phyloP scores from a whole-genome alignment of 2,113 vertebrate species.

The human region GRCh38 chr5:111725501-111726000 shows the following conservation, averaged over 20 bases:
- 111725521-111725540: not conserved
- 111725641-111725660: not conserved
- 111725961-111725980: not conserved
- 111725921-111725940: not conserved
- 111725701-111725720: not conserved
- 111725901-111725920: not conserved
- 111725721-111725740: not conserved
- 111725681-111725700: not conserved
- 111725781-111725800: not conserved
- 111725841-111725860: not conserved
- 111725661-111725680: not conserved
- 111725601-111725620: not conserved
- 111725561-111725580: not conserved
- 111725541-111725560: not conserved
- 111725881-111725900: not conserved
- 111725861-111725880: not conserved
- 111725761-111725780: not conserved
- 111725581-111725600: not conserved
- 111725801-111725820: not conserved
- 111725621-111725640: not conserved
- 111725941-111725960: not conserved
- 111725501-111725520: not conserved
- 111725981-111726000: conserved; percentile 6
- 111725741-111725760: not conserved
- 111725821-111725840: not conserved